These are phyloP conservation scores for Cantharis flavilabris DNA, from an alignment of 2,888 invertebrate species.

Conservation along the genomic window DNA sequence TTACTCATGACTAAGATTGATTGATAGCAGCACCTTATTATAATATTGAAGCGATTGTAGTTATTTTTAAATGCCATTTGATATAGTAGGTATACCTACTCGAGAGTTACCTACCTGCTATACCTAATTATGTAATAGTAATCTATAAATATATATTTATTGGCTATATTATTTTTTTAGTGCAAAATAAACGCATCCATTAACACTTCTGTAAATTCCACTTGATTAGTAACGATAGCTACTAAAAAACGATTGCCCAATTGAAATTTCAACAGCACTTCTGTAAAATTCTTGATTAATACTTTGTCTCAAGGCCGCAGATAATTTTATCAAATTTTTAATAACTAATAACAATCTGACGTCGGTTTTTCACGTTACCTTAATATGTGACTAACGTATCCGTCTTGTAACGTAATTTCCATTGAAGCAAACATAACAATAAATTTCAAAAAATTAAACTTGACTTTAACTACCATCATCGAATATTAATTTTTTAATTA, in stretches of 20 bases:
- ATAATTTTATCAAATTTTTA: background rate
- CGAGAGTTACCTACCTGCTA: background rate
- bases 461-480: background rate
- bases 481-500: background rate
- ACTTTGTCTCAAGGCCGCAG: background rate
- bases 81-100: background rate
- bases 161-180: background rate
- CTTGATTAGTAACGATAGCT: background rate
- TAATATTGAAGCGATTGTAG: background rate
- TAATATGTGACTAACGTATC: background rate
- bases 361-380: background rate
- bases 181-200: background rate
- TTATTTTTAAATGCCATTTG: background rate
- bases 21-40: background rate
- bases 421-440: background rate
- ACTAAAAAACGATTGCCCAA: background rate
- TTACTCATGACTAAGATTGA: background rate
- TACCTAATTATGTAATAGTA: background rate
- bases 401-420: background rate
- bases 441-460: background rate
- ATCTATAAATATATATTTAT: background rate
- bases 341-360: background rate
- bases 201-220: background rate
- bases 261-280: background rate
- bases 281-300: background rate